Percentiles rank a stretch among this genome's conserved stretches.
These are phyloP conservation scores for Pogonocichla stellata DNA, from an alignment of 2,113 vertebrate genomes.

Conservation along the genomic window DNA sequence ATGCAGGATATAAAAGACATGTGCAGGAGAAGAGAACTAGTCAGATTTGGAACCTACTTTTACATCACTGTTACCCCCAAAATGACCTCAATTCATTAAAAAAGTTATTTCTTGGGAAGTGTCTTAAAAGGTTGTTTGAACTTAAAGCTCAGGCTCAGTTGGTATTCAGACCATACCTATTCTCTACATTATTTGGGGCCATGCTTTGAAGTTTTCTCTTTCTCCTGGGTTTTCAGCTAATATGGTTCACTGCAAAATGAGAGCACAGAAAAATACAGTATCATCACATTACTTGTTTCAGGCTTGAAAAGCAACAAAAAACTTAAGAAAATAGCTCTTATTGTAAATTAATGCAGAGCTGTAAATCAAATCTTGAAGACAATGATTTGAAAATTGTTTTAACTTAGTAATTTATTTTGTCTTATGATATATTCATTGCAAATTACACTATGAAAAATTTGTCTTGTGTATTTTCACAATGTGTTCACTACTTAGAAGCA, in stretches of 20 bases:
- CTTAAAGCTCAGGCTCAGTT: conserved; percentile 55
- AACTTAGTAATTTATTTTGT: not conserved
- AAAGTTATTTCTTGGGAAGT: conserved; percentile 67
- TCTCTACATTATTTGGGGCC: conserved; percentile 30
- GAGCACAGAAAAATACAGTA: conserved; percentile 28
- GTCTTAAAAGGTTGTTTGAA: conserved; percentile 65
- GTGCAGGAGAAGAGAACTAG: not conserved
- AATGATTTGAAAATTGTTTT: not conserved
- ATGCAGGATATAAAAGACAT: not conserved
- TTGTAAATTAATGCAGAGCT: not conserved
- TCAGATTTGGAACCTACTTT: conserved; percentile 32
- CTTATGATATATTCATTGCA: not conserved
- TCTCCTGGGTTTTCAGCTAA: conserved; percentile 61
- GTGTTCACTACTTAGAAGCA: not conserved
- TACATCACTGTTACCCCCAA: conserved; percentile 49
- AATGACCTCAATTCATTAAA: conserved; percentile 73
- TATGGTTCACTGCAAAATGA: conserved; percentile 55
- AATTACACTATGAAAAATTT: not conserved
- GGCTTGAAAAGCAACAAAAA: not conserved
- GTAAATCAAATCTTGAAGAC: not conserved
- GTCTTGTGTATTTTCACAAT: not conserved
- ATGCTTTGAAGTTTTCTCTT: conserved; percentile 65
- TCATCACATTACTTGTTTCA: conserved; percentile 38
- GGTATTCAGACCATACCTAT: conserved; percentile 56
- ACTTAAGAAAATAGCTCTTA: not conserved